A percentile compares a stretch with the other conserved stretches of the same genome.
These are phyloP conservation scores for Anabas testudineus DNA, from an alignment of 2,797 vertebrate genomes.

Conservation along the genomic window DNA sequence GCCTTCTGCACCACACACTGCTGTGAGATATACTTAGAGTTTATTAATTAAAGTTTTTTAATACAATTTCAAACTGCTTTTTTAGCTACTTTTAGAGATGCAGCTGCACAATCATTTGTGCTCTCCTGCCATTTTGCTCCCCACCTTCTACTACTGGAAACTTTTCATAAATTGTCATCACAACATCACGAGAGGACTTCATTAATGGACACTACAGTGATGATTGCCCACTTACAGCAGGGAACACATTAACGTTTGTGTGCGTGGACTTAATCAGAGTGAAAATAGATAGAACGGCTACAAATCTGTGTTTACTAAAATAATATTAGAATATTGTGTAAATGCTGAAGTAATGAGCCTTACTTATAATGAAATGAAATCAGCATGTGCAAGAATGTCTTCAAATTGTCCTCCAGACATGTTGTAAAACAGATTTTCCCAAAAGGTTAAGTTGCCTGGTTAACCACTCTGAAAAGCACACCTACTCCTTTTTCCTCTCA, in stretches of 20 bases:
- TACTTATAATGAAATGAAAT: no score
- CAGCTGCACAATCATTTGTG: neutral
- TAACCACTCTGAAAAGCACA: no score
- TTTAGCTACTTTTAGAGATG: neutral
- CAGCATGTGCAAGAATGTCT: neutral
- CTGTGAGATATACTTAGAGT: neutral
- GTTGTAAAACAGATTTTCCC: no score
- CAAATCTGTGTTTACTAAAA: no score
- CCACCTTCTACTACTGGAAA: neutral
- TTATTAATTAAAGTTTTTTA: no score
- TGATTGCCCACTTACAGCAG: neutral
- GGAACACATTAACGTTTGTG: neutral
- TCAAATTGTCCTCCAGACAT: neutral
- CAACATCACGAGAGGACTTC: neutral
- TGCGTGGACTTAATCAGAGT: neutral
- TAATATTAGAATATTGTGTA: no score
- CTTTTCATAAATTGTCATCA: neutral
- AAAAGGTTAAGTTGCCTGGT: no score
- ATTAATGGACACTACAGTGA: neutral
- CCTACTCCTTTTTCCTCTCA: no score
- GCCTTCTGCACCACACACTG: constrained; percentile 6
- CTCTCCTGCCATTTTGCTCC: neutral
- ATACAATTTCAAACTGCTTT: neutral
- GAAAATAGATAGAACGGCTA: neutral
- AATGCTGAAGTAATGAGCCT: no score